Base-by-base conservation (phyloP, 35 echinoderm and acorn worm genomes). In the Acanthaster planci region DNA sequence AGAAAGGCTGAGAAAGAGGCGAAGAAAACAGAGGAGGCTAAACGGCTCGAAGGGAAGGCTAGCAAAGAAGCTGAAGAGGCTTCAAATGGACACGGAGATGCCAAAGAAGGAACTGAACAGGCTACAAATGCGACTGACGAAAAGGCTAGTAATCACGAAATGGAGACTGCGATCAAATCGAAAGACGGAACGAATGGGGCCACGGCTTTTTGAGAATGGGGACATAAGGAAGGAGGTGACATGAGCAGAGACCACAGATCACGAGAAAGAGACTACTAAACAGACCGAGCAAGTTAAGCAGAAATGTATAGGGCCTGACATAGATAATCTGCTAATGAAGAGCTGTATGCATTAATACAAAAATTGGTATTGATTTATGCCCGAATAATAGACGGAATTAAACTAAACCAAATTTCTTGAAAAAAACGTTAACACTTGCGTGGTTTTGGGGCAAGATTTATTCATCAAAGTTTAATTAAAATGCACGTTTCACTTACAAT, bases 11-110 rank as follows among this genome's bases (percentile, higher is more conserved):
- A 14, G 31, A 14, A 31, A 22, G 50, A 82, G 80, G 47, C 37
- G 0, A 82, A 82, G 47, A 82, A 82, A 23, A 50, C 37, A 58
- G 80, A 82, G 52, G 51, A 82, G 29, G 80, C 37, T 10, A 51
- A 82, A 23, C 22, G 29, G 7, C 22, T 23, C 27, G 80, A 36
- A 55, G 80, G 35, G 36, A 31, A 82, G 52, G 53, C 12, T 23
- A 47, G 21, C n/a, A 36, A 50, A 26, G 19, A 56, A 57, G 15
- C 8, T 53, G 47, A 82, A 82, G 3, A 58, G 52, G 53, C 54
- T 9, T 2, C 47, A 81, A 0, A 1, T 14, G 79, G 19, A 12
- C 39, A 42, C 9, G 40, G 44, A 1, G 14, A 81, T 44, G 79
- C 38, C 34, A 40, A 51, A 14, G 80, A 32, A 18, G 80, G 55